A percentile compares a stretch with the other conserved stretches of the same genome.
Conservation (phyloP, 2,888 invertebrate genomes). For the Leucophenga montana region DNA sequence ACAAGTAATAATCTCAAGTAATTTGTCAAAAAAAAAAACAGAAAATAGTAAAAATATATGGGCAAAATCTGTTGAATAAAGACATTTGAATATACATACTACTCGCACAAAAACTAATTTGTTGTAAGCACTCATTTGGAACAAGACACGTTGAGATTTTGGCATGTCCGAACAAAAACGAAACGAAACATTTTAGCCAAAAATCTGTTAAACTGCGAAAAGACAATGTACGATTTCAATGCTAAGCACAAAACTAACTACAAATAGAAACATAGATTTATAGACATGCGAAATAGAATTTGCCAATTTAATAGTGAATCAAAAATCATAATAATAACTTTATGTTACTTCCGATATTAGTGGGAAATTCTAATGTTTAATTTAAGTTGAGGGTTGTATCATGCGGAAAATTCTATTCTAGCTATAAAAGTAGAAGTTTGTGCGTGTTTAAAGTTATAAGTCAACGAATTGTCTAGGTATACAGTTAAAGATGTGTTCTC, state of each 20-base stretch:
- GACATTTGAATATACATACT: background rate
- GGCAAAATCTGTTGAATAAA: background rate
- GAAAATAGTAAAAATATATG: background rate
- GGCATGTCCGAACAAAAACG: constrained; percentile 12
- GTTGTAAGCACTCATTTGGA: constrained; percentile 35
- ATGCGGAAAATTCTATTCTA: constrained; percentile 17
- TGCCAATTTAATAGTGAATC: background rate
- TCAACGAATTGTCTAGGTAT: background rate
- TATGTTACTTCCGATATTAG: constrained; percentile 21
- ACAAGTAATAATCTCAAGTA: background rate
- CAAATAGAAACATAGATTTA: constrained; percentile 1
- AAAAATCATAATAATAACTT: constrained; percentile 11
- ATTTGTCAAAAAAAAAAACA: background rate
- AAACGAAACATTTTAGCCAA: background rate
- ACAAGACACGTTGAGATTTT: constrained; percentile 12
- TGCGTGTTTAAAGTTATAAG: background rate
- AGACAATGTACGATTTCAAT: constrained; percentile 48
- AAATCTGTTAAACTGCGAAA: constrained; percentile 12
- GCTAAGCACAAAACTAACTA: constrained; percentile 36
- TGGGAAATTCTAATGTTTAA: background rate
- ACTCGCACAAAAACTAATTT: constrained; percentile 14
- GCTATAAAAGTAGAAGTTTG: constrained; percentile 28
- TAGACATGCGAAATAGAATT: constrained; percentile 16
- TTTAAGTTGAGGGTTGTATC: constrained; percentile 3
- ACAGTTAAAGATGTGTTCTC: background rate